Conservation (phyloP, 2,113 vertebrate genomes). For the Oryzias melastigma region DNA sequence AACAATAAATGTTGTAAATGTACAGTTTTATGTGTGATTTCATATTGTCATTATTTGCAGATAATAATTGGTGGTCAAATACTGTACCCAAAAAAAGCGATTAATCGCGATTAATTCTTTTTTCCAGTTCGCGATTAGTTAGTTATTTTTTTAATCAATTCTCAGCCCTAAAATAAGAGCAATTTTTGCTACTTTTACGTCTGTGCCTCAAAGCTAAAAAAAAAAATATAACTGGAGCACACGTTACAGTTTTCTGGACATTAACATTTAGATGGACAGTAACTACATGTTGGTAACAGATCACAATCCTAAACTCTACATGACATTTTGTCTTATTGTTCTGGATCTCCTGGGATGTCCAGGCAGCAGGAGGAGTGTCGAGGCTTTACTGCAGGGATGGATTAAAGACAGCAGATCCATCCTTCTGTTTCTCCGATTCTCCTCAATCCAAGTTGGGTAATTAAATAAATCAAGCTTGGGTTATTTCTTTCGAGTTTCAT, state of each 20-base stretch:
- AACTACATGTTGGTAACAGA: neutral
- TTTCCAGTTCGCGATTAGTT: too few relatives aligned
- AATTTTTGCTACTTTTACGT: too few relatives aligned
- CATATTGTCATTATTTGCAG: too few relatives aligned
- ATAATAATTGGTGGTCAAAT: too few relatives aligned
- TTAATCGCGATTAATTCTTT: too few relatives aligned
- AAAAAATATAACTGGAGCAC: neutral
- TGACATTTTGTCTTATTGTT: conserved; percentile 1
- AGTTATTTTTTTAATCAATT: too few relatives aligned
- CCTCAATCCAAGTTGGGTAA: conserved; percentile 64
- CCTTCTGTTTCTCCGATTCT: conserved; percentile 66
- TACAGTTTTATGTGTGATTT: too few relatives aligned
- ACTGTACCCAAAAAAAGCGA: too few relatives aligned
- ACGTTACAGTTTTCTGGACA: neutral
- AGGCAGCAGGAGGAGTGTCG: conserved; percentile 33
- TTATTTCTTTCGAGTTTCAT: conserved; percentile 36
- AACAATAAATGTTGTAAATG: too few relatives aligned
- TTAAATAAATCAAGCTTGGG: conserved; percentile 64
- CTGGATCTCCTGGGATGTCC: neutral
- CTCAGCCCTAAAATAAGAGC: too few relatives aligned
- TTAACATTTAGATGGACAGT: neutral
- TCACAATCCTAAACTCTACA: neutral
- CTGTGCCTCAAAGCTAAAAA: neutral
- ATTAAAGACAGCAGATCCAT: conserved; percentile 61
- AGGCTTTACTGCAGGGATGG: conserved; percentile 57